Percentiles rank a stretch among this genome's conserved stretches.
Conservation (phyloP, 1,140 invertebrate genomes). For the Aphelinus certus region DNA sequence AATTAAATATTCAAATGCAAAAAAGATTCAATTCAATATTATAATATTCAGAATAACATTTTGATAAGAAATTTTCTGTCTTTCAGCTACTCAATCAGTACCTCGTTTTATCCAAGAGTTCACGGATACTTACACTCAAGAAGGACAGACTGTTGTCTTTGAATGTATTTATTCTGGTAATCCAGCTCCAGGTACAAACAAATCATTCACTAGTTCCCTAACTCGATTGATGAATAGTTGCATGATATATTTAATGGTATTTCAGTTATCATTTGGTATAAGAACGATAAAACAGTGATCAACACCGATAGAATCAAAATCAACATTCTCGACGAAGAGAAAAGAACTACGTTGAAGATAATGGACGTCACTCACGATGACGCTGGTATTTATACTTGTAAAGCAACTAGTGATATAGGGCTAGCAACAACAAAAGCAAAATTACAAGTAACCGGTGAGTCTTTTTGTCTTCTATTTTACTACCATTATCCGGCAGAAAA, state of each 20-base stretch:
- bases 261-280: slow-evolving; percentile 89
- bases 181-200: slow-evolving; percentile 78
- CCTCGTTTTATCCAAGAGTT: slow-evolving; percentile 86
- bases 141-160: slow-evolving; percentile 80
- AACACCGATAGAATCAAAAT: slow-evolving; percentile 77
- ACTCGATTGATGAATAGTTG: background rate
- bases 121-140: slow-evolving; percentile 75
- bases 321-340: slow-evolving; percentile 73
- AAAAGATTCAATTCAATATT: background rate
- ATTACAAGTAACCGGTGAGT: slow-evolving; percentile 73
- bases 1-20: background rate
- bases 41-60: background rate
- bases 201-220: background rate
- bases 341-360: slow-evolving; percentile 78
- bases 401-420: slow-evolving; percentile 84
- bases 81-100: slow-evolving; percentile 79
- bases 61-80: slow-evolving; percentile 42
- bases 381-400: slow-evolving; percentile 87
- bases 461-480: background rate
- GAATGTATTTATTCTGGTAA: slow-evolving; percentile 83
- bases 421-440: slow-evolving; percentile 82
- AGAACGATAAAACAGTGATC: slow-evolving; percentile 82
- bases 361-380: slow-evolving; percentile 74
- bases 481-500: no score
- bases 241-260: slow-evolving; percentile 11